These are phyloP conservation scores for Dryomyza anilis DNA, from an alignment of 2,888 invertebrate species.

Conservation along the genomic window DNA sequence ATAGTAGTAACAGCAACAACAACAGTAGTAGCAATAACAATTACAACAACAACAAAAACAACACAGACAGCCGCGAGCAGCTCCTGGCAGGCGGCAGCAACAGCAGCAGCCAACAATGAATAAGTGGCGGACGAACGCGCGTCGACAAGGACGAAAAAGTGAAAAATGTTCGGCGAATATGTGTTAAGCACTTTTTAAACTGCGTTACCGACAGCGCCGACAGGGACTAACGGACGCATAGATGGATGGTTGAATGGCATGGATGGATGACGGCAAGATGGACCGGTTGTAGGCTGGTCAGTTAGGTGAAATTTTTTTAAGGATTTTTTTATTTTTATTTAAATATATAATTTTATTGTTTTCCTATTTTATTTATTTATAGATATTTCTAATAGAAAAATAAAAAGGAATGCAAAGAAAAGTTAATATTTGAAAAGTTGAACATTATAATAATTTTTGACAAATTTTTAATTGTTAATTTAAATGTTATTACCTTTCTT, in stretches of 20 bases:
- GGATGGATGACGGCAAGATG: slow-evolving; percentile 13
- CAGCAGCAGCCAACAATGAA: slow-evolving; percentile 26
- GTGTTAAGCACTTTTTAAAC: slow-evolving; percentile 61
- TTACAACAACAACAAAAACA: slow-evolving; percentile 7
- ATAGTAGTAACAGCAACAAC: background rate
- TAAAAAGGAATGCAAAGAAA: too few relatives aligned
- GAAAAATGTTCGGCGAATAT: slow-evolving; percentile 59
- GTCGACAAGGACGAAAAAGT: slow-evolving; percentile 32
- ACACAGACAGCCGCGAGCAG: background rate
- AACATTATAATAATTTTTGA: too few relatives aligned
- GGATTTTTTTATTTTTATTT: too few relatives aligned
- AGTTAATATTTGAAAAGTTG: too few relatives aligned
- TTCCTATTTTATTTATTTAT: too few relatives aligned
- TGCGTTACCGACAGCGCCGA: slow-evolving; percentile 45
- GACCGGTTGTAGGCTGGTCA: background rate
- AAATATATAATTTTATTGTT: too few relatives aligned
- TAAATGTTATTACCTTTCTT: too few relatives aligned
- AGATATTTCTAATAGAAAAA: too few relatives aligned
- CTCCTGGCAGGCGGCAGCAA: slow-evolving; percentile 9
- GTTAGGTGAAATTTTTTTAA: too few relatives aligned
- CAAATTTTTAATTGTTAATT: too few relatives aligned
- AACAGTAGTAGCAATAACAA: slow-evolving; percentile 15
- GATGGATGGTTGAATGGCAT: slow-evolving; percentile 6
- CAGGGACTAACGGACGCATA: too few relatives aligned
- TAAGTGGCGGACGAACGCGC: slow-evolving; percentile 16